Evolutionary conservation across 1,140 invertebrate genomes (phyloP), one percentile per base, ranked within the genome.

Genomic region (Mercenaria mercenaria): DNA sequence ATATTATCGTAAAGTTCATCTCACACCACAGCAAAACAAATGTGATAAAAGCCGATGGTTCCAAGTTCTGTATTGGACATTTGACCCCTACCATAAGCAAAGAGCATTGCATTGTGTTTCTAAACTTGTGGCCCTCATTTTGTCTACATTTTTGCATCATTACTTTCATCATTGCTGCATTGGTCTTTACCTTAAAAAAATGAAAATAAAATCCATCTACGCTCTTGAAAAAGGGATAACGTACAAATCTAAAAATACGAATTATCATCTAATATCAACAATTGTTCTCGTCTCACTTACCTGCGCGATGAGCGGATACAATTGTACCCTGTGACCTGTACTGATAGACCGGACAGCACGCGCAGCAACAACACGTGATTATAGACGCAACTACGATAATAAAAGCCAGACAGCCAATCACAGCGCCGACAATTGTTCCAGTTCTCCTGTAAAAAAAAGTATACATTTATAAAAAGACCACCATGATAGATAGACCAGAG

Each of bases 291-390:
- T 29, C 4, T 29, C 29, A 79, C 76, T 37, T 18, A 79, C 76
- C 76, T 34, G 47, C 13, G 15, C 39, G 67, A 37, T 1, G 23
- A 15, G 76, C 56, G 3, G 76, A 3, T 52, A 79, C 56, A 8
- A 79, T 29, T 23, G 76, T 79, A 23, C 76, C 76, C 47, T 50
- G 43, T 20, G 47, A 4, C 37, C 76, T 79, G 32, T 79, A 79
- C 18, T 56, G 76, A n/a, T 79, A 20, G 11, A 32, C 76, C 1
- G 76, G 76, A 56, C 76, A 79, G 29, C 76, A 79, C 3, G 47
- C 50, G 37, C 76, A 79, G 32, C 47, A 79, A 29, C 43, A 79
- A 39, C 76, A 79, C 18, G 50, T 52, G n/a, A 79, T 52, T 10
- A 79, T 79, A 18, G 76, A 79, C 4, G 20, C 50, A 18, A 79